Base-by-base conservation (phyloP, 1,140 invertebrate genomes). In the Drosophila obscura region DNA sequence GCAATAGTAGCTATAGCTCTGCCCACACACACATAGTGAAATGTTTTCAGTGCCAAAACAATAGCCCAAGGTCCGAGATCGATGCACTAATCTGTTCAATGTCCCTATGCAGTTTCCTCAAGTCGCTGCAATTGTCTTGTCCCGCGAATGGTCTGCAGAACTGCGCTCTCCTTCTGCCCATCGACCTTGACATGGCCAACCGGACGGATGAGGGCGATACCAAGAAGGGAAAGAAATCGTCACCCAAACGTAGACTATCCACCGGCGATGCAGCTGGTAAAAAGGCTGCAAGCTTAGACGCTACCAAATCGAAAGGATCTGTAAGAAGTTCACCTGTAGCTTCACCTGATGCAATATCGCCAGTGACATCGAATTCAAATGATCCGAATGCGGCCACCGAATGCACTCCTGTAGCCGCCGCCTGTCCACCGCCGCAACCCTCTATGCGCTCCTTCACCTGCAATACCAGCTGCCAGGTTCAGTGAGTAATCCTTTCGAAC, bases 101-200 rank as follows among this genome's bases (percentile, higher is more conserved):
- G 0, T 39, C 6, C 6, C 19, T 53, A 46, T 65, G 15, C 62
- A 87, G 81, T 16, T 48, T 72, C 53, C 56, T 57, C 46, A 41
- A 73, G 6, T 68, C 75, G 22, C 39, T 77, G 45, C 72, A 65
- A 50, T 35, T 77, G 44, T 39, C 72, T 11, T 52, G 43, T 26
- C 48, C 61, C 19, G 66, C 71, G 19, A 22, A 41, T 24, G 53
- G 41, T 26, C 13, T 16, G 5, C 60, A 74, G 26, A 57, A 46
- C 26, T 66, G 61, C 24, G 35, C 48, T n/a, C 31, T 55, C 7
- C 39, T 71, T 8, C 24, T 61, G 39, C 58, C 69, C 2, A 58
- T 66, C 26, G 35, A 6, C 6, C 65, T 60, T 26, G 41, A 6
- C 5, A 81, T 60, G 71, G 0, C 55, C 22, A 43, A 46, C 7